Evolutionary conservation across 2,113 vertebrate species (phyloP), one percentile per base, ranked within the genome.

Genomic region (Corythaeola cristata): DNA sequence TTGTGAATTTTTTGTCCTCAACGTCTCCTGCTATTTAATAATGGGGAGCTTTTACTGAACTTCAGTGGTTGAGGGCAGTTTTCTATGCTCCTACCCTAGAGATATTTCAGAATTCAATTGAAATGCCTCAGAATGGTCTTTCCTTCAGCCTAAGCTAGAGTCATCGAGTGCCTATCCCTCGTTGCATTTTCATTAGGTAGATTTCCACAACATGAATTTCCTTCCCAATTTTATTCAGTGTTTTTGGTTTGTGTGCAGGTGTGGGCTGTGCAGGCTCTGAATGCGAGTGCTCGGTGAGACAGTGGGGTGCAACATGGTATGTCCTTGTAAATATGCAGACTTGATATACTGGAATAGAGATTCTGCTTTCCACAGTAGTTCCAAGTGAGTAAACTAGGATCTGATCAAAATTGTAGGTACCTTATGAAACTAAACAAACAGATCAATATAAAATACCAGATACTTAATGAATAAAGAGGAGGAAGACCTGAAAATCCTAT

Each of bases 241-340:
- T 47, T 71, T 47, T 15, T 20, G 59, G 11, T 52, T 32, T 32
- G 8, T 53, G 32, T 52, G 62, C 2, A 7, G 16, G 1, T 3
- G 2, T 58, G 67, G 44, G 21, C 66, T 68, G 39, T 37, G 30
- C 19, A 15, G n/a, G 10, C 64, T 80, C 16, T n/a, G 10, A 66
- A 21, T 44, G 22, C 2, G 6, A 20, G 23, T 16, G 39, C 33
- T 76, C 60, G 49, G 45, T 67, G 72, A 47, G 75, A 7, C 37
- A 33, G 35, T 3, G 11, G 49, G 23, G 2, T 5, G 2, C 49
- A 33, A 26, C 23, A 6, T 1, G 9, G 23, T 35, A 8, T 9
- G 22, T 26, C 28, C 44, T 28, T 35, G 2, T 73, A 19, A 19
- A 6, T 11, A 1, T 5, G 27, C 6, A 28, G 76, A 4, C 4